Evolutionary conservation across 2,888 invertebrate genomes (phyloP), one percentile per base, ranked within the genome.

Genomic region (Petrophora chlorosata): DNA sequence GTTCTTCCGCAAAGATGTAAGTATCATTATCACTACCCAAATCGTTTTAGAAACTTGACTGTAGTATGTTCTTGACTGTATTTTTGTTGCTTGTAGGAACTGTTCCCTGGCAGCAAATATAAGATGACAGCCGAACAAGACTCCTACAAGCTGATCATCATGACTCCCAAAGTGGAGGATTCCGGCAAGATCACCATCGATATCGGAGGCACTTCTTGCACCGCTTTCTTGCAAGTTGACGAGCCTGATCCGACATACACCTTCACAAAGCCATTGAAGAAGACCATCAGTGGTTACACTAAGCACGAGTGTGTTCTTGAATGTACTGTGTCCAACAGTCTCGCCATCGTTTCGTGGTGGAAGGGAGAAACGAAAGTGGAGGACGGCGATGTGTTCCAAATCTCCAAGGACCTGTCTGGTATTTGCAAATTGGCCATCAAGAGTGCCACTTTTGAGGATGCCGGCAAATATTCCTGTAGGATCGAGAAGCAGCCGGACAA

Each of bases 151-250:
- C 91, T 99, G 58, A 95, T 97, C 60, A 97, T 99, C 69, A 92
- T 92, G 79, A 94, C 93, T 70, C 98, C 99, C 0, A 97, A 97
- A 88, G 96, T 97, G 23, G 99, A 99, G 67, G 99, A 99, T 81
- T 96, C 96, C 62, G 99, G 99, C 67, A 98, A 98, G 91, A 99
- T 98, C 77, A 97, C 96, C 0, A 95, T 98, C 69, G 98, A 99
- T 90, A 97, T 99, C 66, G 95, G 96, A 68, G 97, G 98, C 41
- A 93, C 96, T 35, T 93, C 94, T 41, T 96, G 96, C 64, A 95
- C 97, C 12, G 98, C 95, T 32, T 97, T 97, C 90, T 93, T 99
- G 44, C 97, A 96, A 85, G 99, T 99, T 13, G 98, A 99, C 74
- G 99, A 98, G 85, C 96, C 99, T 49, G 98, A 98, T 85, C 98